Percentiles rank a stretch among this genome's conserved stretches.
Evolutionary conservation across 2,797 vertebrate species (phyloP).

Genomic region (Anabas testudineus): DNA sequence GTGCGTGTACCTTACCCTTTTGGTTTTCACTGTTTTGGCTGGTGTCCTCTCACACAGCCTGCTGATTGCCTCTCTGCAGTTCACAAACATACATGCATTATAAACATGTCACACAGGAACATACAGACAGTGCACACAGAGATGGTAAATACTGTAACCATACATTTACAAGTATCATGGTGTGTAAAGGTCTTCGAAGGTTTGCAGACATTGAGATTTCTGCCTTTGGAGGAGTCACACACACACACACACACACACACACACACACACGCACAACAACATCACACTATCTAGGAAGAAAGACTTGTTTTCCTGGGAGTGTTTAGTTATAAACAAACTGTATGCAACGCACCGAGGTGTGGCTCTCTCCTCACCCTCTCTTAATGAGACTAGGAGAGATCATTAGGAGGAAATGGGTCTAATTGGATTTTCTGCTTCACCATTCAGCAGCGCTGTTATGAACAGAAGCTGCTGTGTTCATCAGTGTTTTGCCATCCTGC

Average conservation of each 20-base stretch:
- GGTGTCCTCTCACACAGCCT: slow-evolving; percentile 89
- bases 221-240: slow-evolving; percentile 29
- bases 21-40: slow-evolving; percentile 85
- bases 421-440: slow-evolving; percentile 80
- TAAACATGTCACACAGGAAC: too few species aligned
- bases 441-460: slow-evolving; percentile 61
- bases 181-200: neutral
- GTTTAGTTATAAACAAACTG: slow-evolving; percentile 63
- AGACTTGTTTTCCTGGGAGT: slow-evolving; percentile 53
- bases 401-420: slow-evolving; percentile 82
- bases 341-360: slow-evolving; percentile 60
- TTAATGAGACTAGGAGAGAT: slow-evolving; percentile 71
- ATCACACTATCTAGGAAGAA: slow-evolving; percentile 31
- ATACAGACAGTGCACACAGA: slow-evolving; percentile 23
- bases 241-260: slow-evolving; percentile 8
- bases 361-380: slow-evolving; percentile 29
- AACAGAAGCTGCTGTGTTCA: slow-evolving; percentile 71
- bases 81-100: neutral
- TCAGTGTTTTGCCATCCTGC: slow-evolving; percentile 53
- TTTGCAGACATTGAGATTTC: neutral
- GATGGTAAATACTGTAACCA: slow-evolving; percentile 1
- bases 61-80: slow-evolving; percentile 92
- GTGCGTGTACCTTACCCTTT: slow-evolving; percentile 84
- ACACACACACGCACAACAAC: slow-evolving; percentile 19
- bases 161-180: neutral